Conservation (phyloP, 2,888 invertebrate genomes). For the Mylabris sibirica region DNA sequence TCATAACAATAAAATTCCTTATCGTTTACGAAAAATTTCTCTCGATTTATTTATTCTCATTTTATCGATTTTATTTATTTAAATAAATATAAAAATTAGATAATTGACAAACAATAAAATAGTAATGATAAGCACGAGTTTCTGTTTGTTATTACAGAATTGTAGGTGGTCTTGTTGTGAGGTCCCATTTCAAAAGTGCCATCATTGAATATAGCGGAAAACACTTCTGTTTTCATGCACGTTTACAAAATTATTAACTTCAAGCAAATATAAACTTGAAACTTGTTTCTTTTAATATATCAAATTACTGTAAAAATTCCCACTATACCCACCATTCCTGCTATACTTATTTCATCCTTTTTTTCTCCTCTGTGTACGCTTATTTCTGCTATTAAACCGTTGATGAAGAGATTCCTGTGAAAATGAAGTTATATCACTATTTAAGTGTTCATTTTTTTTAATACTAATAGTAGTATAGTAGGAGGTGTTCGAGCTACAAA, state of each 20-base stretch:
- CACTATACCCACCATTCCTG: background rate
- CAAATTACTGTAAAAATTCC: conserved; percentile 3
- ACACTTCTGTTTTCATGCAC: conserved; percentile 26
- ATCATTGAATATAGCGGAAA: conserved; percentile 39
- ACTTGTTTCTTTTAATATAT: conserved; percentile 11
- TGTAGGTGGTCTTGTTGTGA: conserved; percentile 44
- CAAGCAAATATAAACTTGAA: conserved; percentile 5
- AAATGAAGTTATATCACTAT: background rate
- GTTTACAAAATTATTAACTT: conserved; percentile 5
- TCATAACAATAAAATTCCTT: conserved; percentile 52
- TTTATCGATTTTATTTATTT: background rate
- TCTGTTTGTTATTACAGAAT: conserved; percentile 9
- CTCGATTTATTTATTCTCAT: conserved; percentile 25
- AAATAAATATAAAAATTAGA: background rate
- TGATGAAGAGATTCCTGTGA: conserved; percentile 3
- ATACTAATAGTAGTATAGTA: background rate
- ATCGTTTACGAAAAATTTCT: conserved; percentile 38
- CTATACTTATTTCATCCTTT: background rate
- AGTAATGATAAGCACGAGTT: background rate
- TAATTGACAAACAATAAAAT: conserved; percentile 1
- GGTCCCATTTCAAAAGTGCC: conserved; percentile 38
- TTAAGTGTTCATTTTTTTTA: conserved; percentile 6
- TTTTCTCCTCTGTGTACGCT: background rate
- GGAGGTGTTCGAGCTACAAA: conserved; percentile 23
- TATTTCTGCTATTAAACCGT: background rate